Evolutionary conservation across 2,797 vertebrate genomes (phyloP).

Genomic region (Channallabes apus): DNA sequence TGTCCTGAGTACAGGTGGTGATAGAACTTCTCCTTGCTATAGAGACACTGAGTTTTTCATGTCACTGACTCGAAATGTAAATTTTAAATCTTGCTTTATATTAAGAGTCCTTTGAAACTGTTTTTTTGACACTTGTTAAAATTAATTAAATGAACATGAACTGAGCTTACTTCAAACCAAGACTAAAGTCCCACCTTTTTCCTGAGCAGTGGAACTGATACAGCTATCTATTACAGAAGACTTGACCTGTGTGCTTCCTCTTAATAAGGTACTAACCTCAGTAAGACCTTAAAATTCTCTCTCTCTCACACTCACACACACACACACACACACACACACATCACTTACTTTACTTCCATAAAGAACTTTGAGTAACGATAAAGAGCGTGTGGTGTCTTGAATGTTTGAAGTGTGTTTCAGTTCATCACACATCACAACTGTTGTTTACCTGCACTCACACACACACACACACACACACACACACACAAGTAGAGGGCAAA

Average conservation of each 20-base stretch:
- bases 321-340: neutral
- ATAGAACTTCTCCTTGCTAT: neutral
- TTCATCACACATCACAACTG: constrained; percentile 39
- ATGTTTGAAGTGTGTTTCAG: constrained; percentile 6
- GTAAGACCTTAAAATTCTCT: too few species aligned
- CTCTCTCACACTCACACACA: neutral
- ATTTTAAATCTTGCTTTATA: neutral
- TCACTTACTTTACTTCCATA: neutral
- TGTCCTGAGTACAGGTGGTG: neutral
- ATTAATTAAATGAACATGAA: neutral
- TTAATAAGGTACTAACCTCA: neutral
- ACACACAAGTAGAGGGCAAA: constrained; percentile 65
- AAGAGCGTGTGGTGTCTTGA: neutral
- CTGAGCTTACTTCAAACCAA: neutral
- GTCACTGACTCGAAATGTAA: neutral
- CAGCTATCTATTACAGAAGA: neutral
- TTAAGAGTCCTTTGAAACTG: neutral
- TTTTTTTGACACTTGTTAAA: neutral
- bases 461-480: constrained; percentile 39
- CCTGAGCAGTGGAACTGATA: neutral
- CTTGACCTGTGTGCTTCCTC: neutral
- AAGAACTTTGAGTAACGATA: neutral
- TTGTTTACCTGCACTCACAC: constrained; percentile 69
- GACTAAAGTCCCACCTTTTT: neutral
- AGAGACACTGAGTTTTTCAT: neutral